Evolutionary conservation across 2,113 vertebrate species (phyloP).

Genomic region (Xerus inauris): DNA sequence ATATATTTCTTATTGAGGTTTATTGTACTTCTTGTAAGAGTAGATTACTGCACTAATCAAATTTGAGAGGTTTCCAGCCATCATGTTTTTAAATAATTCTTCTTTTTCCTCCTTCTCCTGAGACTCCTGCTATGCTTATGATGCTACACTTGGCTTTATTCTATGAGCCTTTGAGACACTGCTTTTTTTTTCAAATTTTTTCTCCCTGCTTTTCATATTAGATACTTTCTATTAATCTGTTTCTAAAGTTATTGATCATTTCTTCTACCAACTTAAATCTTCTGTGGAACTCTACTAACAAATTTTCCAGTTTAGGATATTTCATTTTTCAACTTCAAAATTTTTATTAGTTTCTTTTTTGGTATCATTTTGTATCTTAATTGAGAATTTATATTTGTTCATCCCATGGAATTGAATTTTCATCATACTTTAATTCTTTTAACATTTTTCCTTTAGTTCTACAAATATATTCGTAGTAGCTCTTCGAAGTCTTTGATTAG

Average conservation of each 20-base stretch:
- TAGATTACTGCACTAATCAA: background rate
- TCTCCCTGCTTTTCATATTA: background rate
- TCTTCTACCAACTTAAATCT: background rate
- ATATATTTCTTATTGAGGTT: background rate
- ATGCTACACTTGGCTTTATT: no score
- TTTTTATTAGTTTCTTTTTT: background rate
- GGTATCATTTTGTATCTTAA: background rate
- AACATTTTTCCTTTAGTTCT: background rate
- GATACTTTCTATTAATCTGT: background rate
- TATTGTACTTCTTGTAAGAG: accelerated
- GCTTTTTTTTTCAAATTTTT: background rate
- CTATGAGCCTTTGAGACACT: background rate
- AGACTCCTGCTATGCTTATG: background rate
- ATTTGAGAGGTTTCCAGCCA: background rate
- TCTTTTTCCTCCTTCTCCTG: background rate
- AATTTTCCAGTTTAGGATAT: background rate
- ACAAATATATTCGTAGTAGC: background rate
- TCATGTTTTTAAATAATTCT: background rate
- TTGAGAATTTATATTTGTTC: background rate
- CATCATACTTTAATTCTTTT: background rate
- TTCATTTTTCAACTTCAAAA: background rate
- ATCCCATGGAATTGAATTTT: background rate
- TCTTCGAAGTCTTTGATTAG: background rate
- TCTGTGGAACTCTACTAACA: accelerated
- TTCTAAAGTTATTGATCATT: background rate